Percentiles rank a stretch among this genome's conserved stretches.
Evolutionary conservation across 2,113 vertebrate genomes (phyloP).

Genomic region (Colistium nudipinnis): DNA sequence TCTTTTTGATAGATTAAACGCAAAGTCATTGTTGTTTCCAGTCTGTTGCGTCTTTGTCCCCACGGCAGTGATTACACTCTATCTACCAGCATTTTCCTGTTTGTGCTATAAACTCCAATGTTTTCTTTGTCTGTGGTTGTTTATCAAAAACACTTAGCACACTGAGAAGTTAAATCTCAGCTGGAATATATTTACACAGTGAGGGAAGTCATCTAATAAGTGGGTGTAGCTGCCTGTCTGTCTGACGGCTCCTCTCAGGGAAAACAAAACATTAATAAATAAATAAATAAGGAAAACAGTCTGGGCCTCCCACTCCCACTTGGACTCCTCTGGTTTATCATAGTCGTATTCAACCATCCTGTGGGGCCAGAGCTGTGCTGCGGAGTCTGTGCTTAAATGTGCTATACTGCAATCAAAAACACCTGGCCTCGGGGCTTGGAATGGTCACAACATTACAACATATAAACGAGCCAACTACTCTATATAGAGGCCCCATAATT

Average conservation of each 20-base stretch:
- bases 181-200: constrained; percentile 63
- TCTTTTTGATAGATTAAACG: constrained; percentile 22
- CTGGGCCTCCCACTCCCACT: constrained; percentile 63
- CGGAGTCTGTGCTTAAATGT: constrained; percentile 61
- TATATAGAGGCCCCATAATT: constrained; percentile 80
- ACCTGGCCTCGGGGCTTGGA: constrained; percentile 79
- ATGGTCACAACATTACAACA: constrained; percentile 79
- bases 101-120: constrained; percentile 22
- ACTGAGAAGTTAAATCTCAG: constrained; percentile 53
- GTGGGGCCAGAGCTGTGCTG: constrained; percentile 63
- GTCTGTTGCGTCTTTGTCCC: constrained; percentile 2
- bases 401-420: constrained; percentile 78
- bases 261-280: constrained; percentile 77
- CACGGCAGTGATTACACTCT: constrained; percentile 1
- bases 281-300: constrained; percentile 65
- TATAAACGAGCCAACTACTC: constrained; percentile 77
- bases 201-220: constrained; percentile 71
- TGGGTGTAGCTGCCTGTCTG: constrained; percentile 68
- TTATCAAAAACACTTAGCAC: constrained; percentile 55
- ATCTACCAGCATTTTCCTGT: constrained; percentile 2
- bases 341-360: constrained; percentile 56
- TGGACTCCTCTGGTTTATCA: constrained; percentile 61
- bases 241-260: constrained; percentile 58
- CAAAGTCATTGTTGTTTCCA: constrained; percentile 37
- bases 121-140: constrained; percentile 47